phyloP scores from a whole-genome alignment of 2,888 invertebrate genomes.

The Ochropleura leucogaster region DNA sequence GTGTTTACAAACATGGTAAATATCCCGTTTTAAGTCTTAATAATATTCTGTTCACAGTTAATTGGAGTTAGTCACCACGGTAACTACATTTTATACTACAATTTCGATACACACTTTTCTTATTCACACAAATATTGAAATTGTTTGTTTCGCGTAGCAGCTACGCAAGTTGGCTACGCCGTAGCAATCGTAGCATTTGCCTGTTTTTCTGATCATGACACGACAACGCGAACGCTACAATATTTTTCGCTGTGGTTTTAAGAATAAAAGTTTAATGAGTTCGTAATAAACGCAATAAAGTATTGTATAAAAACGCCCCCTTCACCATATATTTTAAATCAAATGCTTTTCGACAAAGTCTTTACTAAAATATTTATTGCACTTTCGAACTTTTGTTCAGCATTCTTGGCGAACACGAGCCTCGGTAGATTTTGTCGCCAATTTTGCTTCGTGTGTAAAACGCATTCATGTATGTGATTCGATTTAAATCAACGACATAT shows the following conservation, averaged over 20 bases:
- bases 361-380: slow-evolving; percentile 22
- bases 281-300: not conserved
- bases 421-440: slow-evolving; percentile 38
- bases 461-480: slow-evolving; percentile 50
- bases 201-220: not conserved
- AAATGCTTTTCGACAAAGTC: slow-evolving; percentile 1
- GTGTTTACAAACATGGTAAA: too few species aligned
- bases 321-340: not conserved
- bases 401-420: slow-evolving; percentile 8
- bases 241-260: not conserved
- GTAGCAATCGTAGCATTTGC: not conserved
- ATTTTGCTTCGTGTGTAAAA: slow-evolving; percentile 46
- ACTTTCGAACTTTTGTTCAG: slow-evolving; percentile 32
- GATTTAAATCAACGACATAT: slow-evolving; percentile 37
- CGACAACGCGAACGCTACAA: not conserved
- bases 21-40: too few species aligned
- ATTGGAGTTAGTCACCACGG: not conserved
- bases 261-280: not conserved
- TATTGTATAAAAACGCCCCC: not conserved
- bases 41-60: not conserved
- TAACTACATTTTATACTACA: not conserved
- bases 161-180: not conserved
- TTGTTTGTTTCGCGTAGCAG: not conserved
- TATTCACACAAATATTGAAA: not conserved
- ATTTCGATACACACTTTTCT: not conserved